These are phyloP conservation scores for Sceloporus undulatus DNA, from an alignment of 2,113 vertebrate genomes.

Conservation along the genomic window DNA sequence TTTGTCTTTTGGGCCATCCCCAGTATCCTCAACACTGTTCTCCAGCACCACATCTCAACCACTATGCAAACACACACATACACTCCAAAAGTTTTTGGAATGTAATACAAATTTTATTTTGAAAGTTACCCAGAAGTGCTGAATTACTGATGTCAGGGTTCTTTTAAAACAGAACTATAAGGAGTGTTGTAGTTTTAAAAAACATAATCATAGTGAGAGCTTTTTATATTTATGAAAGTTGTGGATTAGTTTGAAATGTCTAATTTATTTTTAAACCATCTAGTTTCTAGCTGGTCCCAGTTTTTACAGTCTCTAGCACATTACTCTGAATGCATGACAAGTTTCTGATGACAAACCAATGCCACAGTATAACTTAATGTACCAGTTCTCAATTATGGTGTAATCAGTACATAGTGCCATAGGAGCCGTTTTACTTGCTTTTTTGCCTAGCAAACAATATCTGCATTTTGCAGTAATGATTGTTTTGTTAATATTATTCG, in stretches of 20 bases:
- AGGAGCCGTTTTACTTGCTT: slow-evolving; percentile 65
- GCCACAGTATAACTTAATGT: slow-evolving; percentile 57
- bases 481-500: slow-evolving; percentile 62
- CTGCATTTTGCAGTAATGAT: slow-evolving; percentile 53
- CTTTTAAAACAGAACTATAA: slow-evolving; percentile 6
- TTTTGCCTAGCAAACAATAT: slow-evolving; percentile 70
- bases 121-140: not conserved
- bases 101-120: slow-evolving; percentile 2
- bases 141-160: not conserved
- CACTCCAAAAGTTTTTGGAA: not conserved
- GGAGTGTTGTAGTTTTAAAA: not conserved
- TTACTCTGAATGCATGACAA: slow-evolving; percentile 42
- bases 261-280: not conserved
- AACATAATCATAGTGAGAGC: not conserved
- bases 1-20: too few relatives aligned
- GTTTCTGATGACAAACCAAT: slow-evolving; percentile 53
- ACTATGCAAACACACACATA: too few relatives aligned
- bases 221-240: not conserved
- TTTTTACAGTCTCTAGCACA: slow-evolving; percentile 26
- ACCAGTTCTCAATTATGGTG: slow-evolving; percentile 44
- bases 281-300: not conserved
- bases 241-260: slow-evolving; percentile 11
- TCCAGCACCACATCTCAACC: too few relatives aligned
- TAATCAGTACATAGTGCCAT: slow-evolving; percentile 37
- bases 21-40: too few relatives aligned